Evolutionary conservation across 1,140 invertebrate genomes (phyloP), one percentile per base, ranked within the genome.

Genomic region (Micrasema minimum): DNA sequence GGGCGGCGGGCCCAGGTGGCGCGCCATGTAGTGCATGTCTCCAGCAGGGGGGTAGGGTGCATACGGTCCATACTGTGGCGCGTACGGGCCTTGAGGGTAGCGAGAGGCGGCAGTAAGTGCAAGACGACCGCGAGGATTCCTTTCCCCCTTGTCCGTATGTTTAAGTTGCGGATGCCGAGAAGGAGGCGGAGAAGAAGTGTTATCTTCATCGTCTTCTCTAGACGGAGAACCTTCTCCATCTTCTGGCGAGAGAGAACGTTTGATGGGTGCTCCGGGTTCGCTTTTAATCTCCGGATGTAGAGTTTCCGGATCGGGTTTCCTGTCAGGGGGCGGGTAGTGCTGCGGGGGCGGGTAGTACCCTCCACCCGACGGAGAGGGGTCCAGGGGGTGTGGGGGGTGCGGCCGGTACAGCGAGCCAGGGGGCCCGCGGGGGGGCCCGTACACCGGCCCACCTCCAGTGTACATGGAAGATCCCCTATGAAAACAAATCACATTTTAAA

Each of bases 361-460:
- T 7, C 85, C 85, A 4, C 85, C 85, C 0, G 85, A 85, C 0
- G 85, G 85, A 3, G 85, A 85, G 0, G 85, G 85, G 59, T 86
- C 86, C 80, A 86, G 80, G 1, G 83, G 85, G 72, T 85, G 84
- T 37, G 72, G 70, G 12, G 82, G 84, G 0, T 82, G 76, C 0
- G 81, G 81, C 43, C 83, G 83, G 75, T 86, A 86, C 74, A 84
- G 78, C 16, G 66, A 41, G 43, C 59, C 31, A 4, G 66, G 72
- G 10, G 76, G 72, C 3, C 68, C 59, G 14, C 72, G 62, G n/a
- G 75, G 72, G 10, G 70, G 72, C 45, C 73, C 74, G 22, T 75
- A 75, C 43, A 75, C 61, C 5, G 67, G 68, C n/a, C 62, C 64
- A 31, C 51, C 67, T 23, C 69, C 66, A 43, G 46, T 51, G 51